phyloP scores from a whole-genome alignment of 2,888 invertebrate species.

The Sinhomidia bicolor region DNA sequence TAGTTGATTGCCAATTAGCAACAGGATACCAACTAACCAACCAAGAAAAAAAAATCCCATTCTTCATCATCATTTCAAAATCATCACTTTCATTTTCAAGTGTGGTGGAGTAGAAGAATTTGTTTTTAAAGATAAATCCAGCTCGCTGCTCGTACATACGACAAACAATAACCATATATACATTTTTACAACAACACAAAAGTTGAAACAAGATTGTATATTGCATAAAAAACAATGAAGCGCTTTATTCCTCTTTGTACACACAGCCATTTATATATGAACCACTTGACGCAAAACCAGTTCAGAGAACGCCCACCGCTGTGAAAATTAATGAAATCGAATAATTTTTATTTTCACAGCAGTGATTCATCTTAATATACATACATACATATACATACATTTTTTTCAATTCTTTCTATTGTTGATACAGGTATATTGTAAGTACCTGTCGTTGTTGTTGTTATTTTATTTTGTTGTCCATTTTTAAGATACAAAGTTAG shows the following conservation, averaged over 20 bases:
- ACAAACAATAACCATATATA: background rate
- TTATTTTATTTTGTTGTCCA: background rate
- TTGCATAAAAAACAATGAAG: slow-evolving; percentile 15
- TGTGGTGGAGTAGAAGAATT: background rate
- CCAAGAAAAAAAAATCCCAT: slow-evolving; percentile 33
- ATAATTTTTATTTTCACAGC: slow-evolving; percentile 71
- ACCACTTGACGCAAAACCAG: slow-evolving; percentile 48
- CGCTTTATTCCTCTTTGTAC: background rate
- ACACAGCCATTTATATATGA: slow-evolving; percentile 21
- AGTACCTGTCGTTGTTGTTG: slow-evolving; percentile 17
- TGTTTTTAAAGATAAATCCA: background rate
- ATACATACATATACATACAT: too few species aligned
- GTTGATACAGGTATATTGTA: background rate
- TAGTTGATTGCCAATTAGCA: slow-evolving; percentile 54
- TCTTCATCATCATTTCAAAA: slow-evolving; percentile 52
- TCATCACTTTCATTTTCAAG: slow-evolving; percentile 37
- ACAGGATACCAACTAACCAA: slow-evolving; percentile 62
- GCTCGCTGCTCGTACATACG: background rate
- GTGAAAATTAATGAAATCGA: slow-evolving; percentile 75
- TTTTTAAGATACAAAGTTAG: slow-evolving; percentile 42
- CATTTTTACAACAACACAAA: background rate
- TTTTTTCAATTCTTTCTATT: background rate
- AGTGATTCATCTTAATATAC: slow-evolving; percentile 60
- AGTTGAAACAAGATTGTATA: too few species aligned
- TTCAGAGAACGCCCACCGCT: slow-evolving; percentile 70